Evolutionary conservation across 1,140 invertebrate species (phyloP).

Genomic region (Teleogryllus occipitalis): DNA sequence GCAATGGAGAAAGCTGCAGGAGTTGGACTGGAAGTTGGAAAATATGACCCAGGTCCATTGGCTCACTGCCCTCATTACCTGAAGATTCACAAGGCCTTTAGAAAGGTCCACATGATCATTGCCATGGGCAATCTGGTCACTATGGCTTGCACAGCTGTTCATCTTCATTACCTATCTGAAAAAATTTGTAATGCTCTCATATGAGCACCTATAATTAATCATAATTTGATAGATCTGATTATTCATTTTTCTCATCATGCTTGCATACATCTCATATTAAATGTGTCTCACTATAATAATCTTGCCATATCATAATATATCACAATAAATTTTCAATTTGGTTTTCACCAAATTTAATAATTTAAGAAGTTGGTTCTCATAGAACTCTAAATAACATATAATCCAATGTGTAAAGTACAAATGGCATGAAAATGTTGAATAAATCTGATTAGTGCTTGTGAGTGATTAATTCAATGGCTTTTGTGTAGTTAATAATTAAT

Average conservation of each 20-base stretch:
- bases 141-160: slow-evolving; percentile 59
- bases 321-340: not conserved
- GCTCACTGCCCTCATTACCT: slow-evolving; percentile 62
- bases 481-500: not conserved
- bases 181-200: slow-evolving; percentile 36
- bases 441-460: not conserved
- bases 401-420: not conserved
- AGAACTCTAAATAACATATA: not conserved
- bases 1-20: slow-evolving; percentile 59
- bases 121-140: slow-evolving; percentile 64
- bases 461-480: not conserved
- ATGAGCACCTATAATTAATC: not conserved
- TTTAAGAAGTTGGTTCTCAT: not conserved
- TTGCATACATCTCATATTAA: not conserved
- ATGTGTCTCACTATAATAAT: not conserved
- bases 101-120: slow-evolving; percentile 55
- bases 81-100: slow-evolving; percentile 55
- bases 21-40: slow-evolving; percentile 61
- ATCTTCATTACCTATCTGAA: slow-evolving; percentile 57
- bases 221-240: not conserved
- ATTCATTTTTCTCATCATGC: not conserved
- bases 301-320: not conserved
- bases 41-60: slow-evolving; percentile 52
- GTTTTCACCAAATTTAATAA: not conserved
- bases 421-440: not conserved